Evolutionary conservation across 2,888 invertebrate species (phyloP).

Genomic region (Ophion ventricosus): DNA sequence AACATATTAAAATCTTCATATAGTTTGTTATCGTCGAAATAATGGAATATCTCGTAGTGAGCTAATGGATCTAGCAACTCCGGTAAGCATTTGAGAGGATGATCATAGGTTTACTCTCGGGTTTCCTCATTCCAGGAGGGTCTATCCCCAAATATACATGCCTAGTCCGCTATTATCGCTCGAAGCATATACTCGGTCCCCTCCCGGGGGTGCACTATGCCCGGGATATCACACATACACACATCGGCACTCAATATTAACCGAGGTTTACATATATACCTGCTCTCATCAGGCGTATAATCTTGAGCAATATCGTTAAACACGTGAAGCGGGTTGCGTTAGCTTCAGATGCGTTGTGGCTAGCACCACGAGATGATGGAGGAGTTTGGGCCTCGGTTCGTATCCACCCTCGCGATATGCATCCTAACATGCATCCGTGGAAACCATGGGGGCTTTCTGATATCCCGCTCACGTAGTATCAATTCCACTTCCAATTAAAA

Average conservation of each 20-base stretch:
- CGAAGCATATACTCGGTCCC: constrained; percentile 55
- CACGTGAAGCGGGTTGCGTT: constrained; percentile 52
- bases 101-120: constrained; percentile 42
- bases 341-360: constrained; percentile 32
- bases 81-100: constrained; percentile 51
- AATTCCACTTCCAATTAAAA: constrained; percentile 4
- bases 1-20: constrained; percentile 15
- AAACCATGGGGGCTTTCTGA: constrained; percentile 12
- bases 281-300: constrained; percentile 57
- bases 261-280: constrained; percentile 27
- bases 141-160: constrained; percentile 11
- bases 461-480: neutral
- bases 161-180: constrained; percentile 46
- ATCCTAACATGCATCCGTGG: constrained; percentile 28
- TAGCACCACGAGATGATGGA: constrained; percentile 39
- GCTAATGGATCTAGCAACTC: constrained; percentile 62
- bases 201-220: constrained; percentile 19
- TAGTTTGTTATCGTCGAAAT: constrained; percentile 40
- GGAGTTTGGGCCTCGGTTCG: constrained; percentile 32
- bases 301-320: constrained; percentile 66
- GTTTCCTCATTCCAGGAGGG: constrained; percentile 13
- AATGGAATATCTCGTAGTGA: constrained; percentile 40
- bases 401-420: constrained; percentile 33
- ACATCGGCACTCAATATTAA: constrained; percentile 48
- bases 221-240: constrained; percentile 40